Conservation (phyloP, 2,888 invertebrate species). For the Rhorus exstirpatorius region DNA sequence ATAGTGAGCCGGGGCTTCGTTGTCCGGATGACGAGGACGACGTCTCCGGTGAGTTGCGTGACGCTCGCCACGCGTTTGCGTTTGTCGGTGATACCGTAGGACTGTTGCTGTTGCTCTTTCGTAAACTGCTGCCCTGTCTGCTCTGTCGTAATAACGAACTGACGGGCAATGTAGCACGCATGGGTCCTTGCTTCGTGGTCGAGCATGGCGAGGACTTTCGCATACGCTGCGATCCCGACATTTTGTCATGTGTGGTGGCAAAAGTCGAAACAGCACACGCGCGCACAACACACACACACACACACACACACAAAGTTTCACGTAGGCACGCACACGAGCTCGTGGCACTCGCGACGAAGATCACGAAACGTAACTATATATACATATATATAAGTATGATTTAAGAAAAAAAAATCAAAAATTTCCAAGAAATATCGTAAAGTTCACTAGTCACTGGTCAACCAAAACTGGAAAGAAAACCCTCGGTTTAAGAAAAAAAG, state of each 20-base stretch:
- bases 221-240: slow-evolving; percentile 85
- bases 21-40: slow-evolving; percentile 90
- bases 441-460: too few species aligned
- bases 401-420: slow-evolving; percentile 1
- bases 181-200: slow-evolving; percentile 89
- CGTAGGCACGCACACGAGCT: slow-evolving; percentile 44
- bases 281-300: slow-evolving; percentile 67
- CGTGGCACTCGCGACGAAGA: slow-evolving; percentile 49
- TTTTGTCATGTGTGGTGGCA: slow-evolving; percentile 79
- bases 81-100: slow-evolving; percentile 90
- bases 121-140: slow-evolving; percentile 87
- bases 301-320: slow-evolving; percentile 13
- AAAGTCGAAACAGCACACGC: slow-evolving; percentile 68
- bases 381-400: background rate
- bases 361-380: slow-evolving; percentile 25
- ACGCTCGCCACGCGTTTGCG: slow-evolving; percentile 87
- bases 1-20: slow-evolving; percentile 91
- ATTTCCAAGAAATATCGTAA: background rate
- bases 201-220: slow-evolving; percentile 91
- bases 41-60: slow-evolving; percentile 89
- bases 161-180: slow-evolving; percentile 92
- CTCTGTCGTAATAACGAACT: slow-evolving; percentile 91
- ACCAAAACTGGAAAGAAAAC: too few species aligned
- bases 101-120: slow-evolving; percentile 89
- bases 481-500: too few species aligned